phyloP scores from a whole-genome alignment of 2,113 vertebrate genomes.

The Microcebus griseorufus region DNA sequence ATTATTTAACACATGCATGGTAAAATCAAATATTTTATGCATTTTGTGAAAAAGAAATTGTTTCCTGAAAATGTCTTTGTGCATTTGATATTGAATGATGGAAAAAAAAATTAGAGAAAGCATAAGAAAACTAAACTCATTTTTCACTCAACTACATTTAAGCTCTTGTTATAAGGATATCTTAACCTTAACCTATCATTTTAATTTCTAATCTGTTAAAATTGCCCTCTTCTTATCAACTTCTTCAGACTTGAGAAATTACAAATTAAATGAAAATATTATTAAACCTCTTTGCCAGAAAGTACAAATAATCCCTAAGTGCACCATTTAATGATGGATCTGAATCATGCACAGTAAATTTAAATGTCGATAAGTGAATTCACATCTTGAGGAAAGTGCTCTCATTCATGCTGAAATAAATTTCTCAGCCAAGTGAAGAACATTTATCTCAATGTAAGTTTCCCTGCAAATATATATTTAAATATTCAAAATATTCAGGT shows the following conservation, averaged over 20 bases:
- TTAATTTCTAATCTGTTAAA: conserved; percentile 40
- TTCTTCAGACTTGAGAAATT: conserved; percentile 24
- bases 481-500: conserved; percentile 17
- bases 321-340: not conserved
- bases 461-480: not conserved
- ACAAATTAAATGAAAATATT: conserved; percentile 11
- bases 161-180: not conserved
- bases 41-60: not conserved
- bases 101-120: not conserved
- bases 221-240: conserved; percentile 12
- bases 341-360: not conserved
- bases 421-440: not conserved
- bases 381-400: not conserved
- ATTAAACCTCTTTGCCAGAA: conserved; percentile 12
- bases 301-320: conserved; percentile 43
- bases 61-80: not conserved
- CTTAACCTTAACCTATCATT: not conserved
- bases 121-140: not conserved
- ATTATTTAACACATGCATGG: not conserved
- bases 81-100: not conserved
- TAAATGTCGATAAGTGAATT: not conserved
- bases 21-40: not conserved
- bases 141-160: not conserved
- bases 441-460: conserved; percentile 13
- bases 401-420: not conserved